Evolutionary conservation across 1,140 invertebrate genomes (phyloP).

Genomic region (Drosophila rufa): DNA sequence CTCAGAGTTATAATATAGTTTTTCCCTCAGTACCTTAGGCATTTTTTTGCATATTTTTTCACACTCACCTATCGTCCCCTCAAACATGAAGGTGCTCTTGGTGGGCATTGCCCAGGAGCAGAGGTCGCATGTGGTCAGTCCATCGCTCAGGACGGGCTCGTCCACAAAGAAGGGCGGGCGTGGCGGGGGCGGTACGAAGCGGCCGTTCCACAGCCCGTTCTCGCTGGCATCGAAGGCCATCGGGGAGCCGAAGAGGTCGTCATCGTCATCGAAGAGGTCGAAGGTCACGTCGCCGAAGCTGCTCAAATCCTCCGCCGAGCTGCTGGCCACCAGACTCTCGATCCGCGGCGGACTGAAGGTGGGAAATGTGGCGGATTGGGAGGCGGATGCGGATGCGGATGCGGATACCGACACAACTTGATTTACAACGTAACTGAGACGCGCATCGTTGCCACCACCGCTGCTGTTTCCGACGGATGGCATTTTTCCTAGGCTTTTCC

Average conservation of each 20-base stretch:
- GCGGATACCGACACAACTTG: slow-evolving; percentile 52
- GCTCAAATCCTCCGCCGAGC: slow-evolving; percentile 76
- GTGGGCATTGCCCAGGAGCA: slow-evolving; percentile 88
- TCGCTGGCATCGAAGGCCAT: slow-evolving; percentile 87
- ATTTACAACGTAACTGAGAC: slow-evolving; percentile 80
- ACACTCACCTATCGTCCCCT: slow-evolving; percentile 83
- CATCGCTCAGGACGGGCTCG: slow-evolving; percentile 87
- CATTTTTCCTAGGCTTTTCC: slow-evolving; percentile 61
- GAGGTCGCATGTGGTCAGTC: slow-evolving; percentile 90
- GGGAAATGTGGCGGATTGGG: slow-evolving; percentile 46
- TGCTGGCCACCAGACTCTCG: slow-evolving; percentile 78
- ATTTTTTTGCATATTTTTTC: not conserved
- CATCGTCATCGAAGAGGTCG: slow-evolving; percentile 86
- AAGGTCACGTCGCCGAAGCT: slow-evolving; percentile 81
- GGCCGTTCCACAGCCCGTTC: slow-evolving; percentile 88
- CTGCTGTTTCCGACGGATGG: slow-evolving; percentile 76
- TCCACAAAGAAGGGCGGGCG: slow-evolving; percentile 88
- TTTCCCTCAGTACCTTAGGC: not conserved
- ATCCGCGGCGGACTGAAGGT: slow-evolving; percentile 75
- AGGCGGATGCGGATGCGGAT: slow-evolving; percentile 19
- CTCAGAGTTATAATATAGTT: too few relatives aligned
- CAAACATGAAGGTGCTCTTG: slow-evolving; percentile 84
- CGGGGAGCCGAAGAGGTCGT: slow-evolving; percentile 87
- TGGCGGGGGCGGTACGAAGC: slow-evolving; percentile 89
- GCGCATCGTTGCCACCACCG: slow-evolving; percentile 65